phyloP scores from a whole-genome alignment of 30 jellyfish, hydroid and myxozoan genomes.

The Chironex yamaguchii region DNA sequence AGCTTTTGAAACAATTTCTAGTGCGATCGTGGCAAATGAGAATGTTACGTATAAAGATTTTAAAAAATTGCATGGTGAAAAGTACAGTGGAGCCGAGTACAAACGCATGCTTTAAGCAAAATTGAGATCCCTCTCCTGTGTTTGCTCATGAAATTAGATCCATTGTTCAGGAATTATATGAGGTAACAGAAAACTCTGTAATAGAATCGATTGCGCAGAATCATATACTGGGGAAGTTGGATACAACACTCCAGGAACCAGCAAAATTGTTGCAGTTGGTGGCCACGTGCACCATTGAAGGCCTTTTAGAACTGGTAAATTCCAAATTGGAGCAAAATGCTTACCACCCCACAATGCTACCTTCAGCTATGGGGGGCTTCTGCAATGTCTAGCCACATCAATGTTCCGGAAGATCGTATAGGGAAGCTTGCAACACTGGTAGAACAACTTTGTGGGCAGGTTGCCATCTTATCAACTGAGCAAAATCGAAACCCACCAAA shows the following conservation, averaged over 20 bases:
- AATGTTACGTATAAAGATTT: too few relatives aligned
- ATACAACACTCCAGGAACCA: background rate
- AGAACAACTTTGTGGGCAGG: background rate
- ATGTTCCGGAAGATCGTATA: background rate
- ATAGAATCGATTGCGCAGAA: slow-evolving; percentile 34
- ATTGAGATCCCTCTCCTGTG: slow-evolving; percentile 1
- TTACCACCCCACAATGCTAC: background rate
- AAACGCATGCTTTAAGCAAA: slow-evolving; percentile 1
- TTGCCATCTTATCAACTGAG: background rate
- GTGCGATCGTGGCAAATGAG: too few relatives aligned
- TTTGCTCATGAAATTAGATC: background rate
- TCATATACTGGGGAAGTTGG: slow-evolving; percentile 1
- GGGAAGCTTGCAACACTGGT: background rate
- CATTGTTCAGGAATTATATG: background rate
- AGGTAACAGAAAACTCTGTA: background rate
- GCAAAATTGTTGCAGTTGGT: slow-evolving; percentile 28
- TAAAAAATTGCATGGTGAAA: too few relatives aligned
- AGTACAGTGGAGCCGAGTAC: slow-evolving; percentile 9
- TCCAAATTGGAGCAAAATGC: background rate
- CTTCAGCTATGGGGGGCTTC: background rate
- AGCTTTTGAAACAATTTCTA: background rate
- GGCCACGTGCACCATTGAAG: background rate
- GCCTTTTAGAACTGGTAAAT: background rate
- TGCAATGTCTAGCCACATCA: background rate
- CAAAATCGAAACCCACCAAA: background rate